Conservation (phyloP, 2,797 vertebrate species). For the Macropus fuliginosus region DNA sequence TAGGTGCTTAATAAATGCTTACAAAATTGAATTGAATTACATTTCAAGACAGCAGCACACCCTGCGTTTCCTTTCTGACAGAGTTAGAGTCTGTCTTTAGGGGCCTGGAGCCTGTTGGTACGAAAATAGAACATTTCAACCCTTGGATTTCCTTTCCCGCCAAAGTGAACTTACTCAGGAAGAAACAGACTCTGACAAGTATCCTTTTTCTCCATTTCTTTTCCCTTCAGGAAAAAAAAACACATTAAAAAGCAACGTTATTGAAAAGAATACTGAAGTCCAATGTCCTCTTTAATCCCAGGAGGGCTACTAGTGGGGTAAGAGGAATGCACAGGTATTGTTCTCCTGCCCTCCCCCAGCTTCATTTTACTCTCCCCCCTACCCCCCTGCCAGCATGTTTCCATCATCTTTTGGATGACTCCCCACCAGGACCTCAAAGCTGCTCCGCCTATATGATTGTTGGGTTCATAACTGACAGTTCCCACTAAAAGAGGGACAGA, state of each 20-base stretch:
- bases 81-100: constrained; percentile 58
- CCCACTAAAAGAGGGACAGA: constrained; percentile 75
- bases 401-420: not conserved
- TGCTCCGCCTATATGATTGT: constrained; percentile 51
- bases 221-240: constrained; percentile 33
- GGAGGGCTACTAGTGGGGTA: constrained; percentile 2
- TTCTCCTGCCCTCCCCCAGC: not conserved
- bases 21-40: not conserved
- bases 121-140: constrained; percentile 76
- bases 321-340: not conserved
- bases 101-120: constrained; percentile 62
- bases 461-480: constrained; percentile 67
- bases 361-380: not conserved
- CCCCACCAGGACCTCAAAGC: constrained; percentile 36
- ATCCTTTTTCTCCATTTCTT: constrained; percentile 40
- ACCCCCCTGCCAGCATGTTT: not conserved
- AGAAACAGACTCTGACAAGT: constrained; percentile 71
- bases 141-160: constrained; percentile 77
- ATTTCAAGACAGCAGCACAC: not conserved
- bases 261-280: constrained; percentile 16
- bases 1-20: not conserved
- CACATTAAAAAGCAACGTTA: constrained; percentile 17
- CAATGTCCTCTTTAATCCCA: constrained; percentile 7
- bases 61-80: constrained; percentile 67
- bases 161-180: constrained; percentile 72